Conservation (phyloP, 2,113 vertebrate genomes). For the Rhagologus leucostigma region DNA sequence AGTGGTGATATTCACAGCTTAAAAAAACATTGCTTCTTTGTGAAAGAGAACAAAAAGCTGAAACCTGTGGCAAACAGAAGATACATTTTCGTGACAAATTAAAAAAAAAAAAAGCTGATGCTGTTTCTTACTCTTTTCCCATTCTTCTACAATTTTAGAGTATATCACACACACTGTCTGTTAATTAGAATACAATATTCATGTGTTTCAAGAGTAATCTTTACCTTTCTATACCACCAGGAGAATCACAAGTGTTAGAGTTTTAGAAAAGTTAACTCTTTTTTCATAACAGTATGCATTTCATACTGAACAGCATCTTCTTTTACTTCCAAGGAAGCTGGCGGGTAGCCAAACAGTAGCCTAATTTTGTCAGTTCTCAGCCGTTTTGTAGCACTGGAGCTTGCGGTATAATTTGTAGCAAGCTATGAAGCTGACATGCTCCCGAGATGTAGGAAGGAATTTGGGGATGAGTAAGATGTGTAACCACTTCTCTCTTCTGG, state of each 20-base stretch:
- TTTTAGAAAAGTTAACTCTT: not conserved
- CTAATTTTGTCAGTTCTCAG: not conserved
- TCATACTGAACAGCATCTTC: not conserved
- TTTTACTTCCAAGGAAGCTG: not conserved
- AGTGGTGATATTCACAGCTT: not conserved
- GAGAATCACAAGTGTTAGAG: not conserved
- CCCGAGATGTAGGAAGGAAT: not conserved
- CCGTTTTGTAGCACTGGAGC: not conserved
- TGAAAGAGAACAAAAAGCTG: not conserved
- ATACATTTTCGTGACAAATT: not conserved
- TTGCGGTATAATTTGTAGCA: not conserved
- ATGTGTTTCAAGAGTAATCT: not conserved
- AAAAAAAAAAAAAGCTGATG: not conserved
- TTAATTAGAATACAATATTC: not conserved
- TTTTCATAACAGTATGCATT: not conserved
- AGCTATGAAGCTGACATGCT: not conserved
- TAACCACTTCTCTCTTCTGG: not conserved
- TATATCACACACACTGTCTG: not conserved
- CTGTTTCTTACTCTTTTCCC: not conserved
- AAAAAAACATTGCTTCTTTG: not conserved
- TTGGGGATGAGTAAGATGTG: not conserved
- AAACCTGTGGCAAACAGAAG: not conserved
- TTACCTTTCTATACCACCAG: not conserved
- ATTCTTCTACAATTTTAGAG: not conserved
- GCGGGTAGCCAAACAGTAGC: not conserved